A percentile compares a stretch with the other conserved stretches of the same genome.
Evolutionary conservation across 2,113 vertebrate genomes (phyloP).

Genomic region (Phrynosoma blainvillii): DNA sequence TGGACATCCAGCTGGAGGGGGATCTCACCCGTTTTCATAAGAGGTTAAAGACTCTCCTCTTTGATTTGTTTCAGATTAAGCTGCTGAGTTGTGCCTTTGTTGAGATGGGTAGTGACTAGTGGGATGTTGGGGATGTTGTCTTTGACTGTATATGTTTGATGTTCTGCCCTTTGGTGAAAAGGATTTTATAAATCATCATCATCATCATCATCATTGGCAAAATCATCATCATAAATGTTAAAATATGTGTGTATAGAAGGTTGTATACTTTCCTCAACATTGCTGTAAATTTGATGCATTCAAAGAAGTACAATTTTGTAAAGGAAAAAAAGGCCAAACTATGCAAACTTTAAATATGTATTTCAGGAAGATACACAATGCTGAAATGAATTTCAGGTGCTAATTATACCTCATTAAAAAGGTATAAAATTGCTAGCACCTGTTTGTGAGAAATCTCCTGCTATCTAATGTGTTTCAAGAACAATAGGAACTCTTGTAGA

Average conservation of each 20-base stretch:
- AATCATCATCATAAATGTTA: not conserved
- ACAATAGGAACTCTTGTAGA: slow-evolving; percentile 17
- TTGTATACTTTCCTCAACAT: not conserved
- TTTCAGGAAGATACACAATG: not conserved
- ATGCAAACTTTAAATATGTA: not conserved
- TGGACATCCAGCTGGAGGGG: too few relatives aligned
- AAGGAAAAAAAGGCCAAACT: not conserved
- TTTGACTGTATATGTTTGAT: too few relatives aligned
- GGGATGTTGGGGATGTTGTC: too few relatives aligned
- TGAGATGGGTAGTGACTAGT: too few relatives aligned
- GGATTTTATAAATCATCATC: too few relatives aligned
- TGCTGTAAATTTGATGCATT: not conserved
- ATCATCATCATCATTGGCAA: too few relatives aligned
- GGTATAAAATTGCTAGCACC: slow-evolving; percentile 22
- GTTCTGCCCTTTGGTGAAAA: too few relatives aligned
- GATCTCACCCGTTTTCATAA: too few relatives aligned
- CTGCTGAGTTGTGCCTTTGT: too few relatives aligned
- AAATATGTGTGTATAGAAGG: not conserved
- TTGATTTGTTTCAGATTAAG: too few relatives aligned
- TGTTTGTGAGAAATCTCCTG: slow-evolving; percentile 25
- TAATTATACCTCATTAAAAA: slow-evolving; percentile 20
- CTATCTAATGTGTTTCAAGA: slow-evolving; percentile 18
- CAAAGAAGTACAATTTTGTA: not conserved
- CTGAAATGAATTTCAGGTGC: slow-evolving; percentile 1
- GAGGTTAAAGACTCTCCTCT: too few relatives aligned